Evolutionary conservation across 2,113 vertebrate genomes (phyloP).

Genomic region (Rhodinocichla rosea): DNA sequence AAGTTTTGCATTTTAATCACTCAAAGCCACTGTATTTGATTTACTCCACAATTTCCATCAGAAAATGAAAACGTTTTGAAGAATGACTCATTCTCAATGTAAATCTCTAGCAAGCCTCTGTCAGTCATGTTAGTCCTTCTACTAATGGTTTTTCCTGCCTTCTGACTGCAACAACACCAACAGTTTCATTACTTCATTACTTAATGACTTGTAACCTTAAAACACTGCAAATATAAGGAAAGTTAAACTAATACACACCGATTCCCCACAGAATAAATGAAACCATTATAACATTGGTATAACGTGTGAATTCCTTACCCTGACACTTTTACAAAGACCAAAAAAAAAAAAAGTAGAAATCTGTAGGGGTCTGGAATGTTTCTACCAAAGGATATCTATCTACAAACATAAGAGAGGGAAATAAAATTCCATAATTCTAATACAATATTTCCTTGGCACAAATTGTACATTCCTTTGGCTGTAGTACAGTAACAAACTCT

Average conservation of each 20-base stretch:
- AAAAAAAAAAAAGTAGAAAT: background rate
- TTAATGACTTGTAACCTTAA: constrained; percentile 55
- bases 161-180: constrained; percentile 43
- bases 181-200: constrained; percentile 61
- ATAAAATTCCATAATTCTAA: background rate
- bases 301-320: background rate
- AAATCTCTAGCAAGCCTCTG: constrained; percentile 71
- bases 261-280: background rate
- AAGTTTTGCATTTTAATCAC: constrained; percentile 71
- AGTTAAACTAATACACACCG: constrained; percentile 13
- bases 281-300: background rate
- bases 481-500: background rate
- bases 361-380: background rate
- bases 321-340: background rate
- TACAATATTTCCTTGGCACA: background rate
- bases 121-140: constrained; percentile 56
- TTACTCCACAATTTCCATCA: constrained; percentile 65
- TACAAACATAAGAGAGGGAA: background rate
- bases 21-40: constrained; percentile 56
- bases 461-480: background rate
- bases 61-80: constrained; percentile 72
- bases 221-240: constrained; percentile 44
- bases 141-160: constrained; percentile 4
- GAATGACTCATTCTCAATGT: constrained; percentile 69
- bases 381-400: background rate